These are phyloP conservation scores for Calliopum simillimum DNA, from an alignment of 2,888 invertebrate genomes.

Conservation along the genomic window DNA sequence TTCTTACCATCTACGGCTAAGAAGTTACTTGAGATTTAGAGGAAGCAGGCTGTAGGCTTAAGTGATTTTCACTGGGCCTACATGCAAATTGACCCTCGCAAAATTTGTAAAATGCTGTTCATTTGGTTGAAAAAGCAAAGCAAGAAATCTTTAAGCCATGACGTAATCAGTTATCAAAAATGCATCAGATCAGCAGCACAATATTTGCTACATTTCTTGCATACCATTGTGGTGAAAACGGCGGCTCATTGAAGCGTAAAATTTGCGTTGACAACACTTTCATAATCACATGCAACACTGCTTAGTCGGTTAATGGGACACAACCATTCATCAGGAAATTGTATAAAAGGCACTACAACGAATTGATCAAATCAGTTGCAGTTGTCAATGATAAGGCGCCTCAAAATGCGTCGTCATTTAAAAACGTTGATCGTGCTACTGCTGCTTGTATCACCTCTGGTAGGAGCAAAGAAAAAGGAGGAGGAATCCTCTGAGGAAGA, in stretches of 20 bases:
- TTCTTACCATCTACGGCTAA: slow-evolving; percentile 26
- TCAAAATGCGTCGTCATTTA: slow-evolving; percentile 52
- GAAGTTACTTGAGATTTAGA: slow-evolving; percentile 3
- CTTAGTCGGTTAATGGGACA: background rate
- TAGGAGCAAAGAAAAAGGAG: slow-evolving; percentile 57
- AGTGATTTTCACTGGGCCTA: too few relatives aligned
- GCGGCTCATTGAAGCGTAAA: slow-evolving; percentile 40
- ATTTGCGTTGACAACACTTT: slow-evolving; percentile 41
- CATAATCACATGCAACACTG: slow-evolving; percentile 35
- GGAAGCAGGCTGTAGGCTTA: slow-evolving; percentile 30
- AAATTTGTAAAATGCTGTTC: background rate
- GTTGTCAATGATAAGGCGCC: background rate
- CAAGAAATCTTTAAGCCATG: too few relatives aligned
- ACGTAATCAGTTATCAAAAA: too few relatives aligned
- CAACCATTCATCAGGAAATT: slow-evolving; percentile 1
- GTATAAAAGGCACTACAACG: slow-evolving; percentile 23
- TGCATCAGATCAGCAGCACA: too few relatives aligned
- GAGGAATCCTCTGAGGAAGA: slow-evolving; percentile 62
- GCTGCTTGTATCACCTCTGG: slow-evolving; percentile 52
- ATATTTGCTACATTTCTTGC: background rate
- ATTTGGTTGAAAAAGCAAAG: background rate
- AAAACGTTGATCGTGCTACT: slow-evolving; percentile 57
- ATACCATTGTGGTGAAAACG: background rate
- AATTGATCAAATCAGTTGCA: background rate
- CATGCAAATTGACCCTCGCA: background rate